Base-by-base conservation (phyloP, 1,140 invertebrate genomes). In the Drosophila lini region DNA sequence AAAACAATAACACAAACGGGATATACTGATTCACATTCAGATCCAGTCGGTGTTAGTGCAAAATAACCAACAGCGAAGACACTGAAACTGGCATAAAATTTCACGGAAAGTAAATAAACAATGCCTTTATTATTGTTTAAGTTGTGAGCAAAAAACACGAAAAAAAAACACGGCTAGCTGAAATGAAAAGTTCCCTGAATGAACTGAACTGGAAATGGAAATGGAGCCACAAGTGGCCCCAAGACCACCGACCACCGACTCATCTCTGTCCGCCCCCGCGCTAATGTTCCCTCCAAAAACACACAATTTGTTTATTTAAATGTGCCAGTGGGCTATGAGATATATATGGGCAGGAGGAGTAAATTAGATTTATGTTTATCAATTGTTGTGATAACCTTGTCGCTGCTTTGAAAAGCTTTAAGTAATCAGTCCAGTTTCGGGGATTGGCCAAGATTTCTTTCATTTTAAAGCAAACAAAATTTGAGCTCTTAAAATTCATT, bases 141-240 rank as follows among this genome's bases (percentile, higher is more conserved):
- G 65, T 68, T 85, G 63, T 59, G 62, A 44, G 48, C 41, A 65
- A 52, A 25, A 61, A 59, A 28, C 22, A 58, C n/a, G 3, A 55
- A 78, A 13, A 44, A 71, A 60, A 62, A 78, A 70, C 41, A 76
- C 56, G 47, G 53, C 60, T 55, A 47, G 53, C 52, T 16, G 57
- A 81, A 78, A 48, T 42, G 69, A 61, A 68, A 85, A 70, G 47
- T 63, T 68, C 56, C 31, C 41, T 55, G 58, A 76, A 76, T 76
- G 60, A 65, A 44, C 70, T 45, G 53, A 62, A 63, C 45, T 70
- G 67, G 38, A 62, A 75, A 56, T 70, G 75, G 64, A 82, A 75
- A 56, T 70, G 75, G 64, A 82, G 81, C 81, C 74, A 85, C 82
- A 86, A 85, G 78, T 85, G 81, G 81, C 62, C 55, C 50, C 50